Conservation (phyloP, 2,797 vertebrate genomes). For the Columba guinea region DNA sequence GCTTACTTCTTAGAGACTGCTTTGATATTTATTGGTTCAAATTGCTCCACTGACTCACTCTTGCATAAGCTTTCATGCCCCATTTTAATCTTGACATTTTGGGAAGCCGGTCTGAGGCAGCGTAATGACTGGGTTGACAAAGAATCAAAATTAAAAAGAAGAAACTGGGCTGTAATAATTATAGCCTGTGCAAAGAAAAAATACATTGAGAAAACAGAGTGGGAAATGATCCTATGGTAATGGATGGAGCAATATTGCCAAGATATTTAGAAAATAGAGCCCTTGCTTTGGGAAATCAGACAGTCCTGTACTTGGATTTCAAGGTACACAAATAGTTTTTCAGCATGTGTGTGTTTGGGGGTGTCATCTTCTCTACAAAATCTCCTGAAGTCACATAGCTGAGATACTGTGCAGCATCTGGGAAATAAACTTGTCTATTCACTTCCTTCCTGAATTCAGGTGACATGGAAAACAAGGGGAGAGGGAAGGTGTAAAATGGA, state of each 20-base stretch:
- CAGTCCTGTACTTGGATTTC: not conserved
- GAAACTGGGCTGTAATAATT: constrained; percentile 69
- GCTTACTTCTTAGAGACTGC: constrained; percentile 76
- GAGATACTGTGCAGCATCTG: not conserved
- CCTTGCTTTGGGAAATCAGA: constrained; percentile 37
- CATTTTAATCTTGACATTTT: constrained; percentile 76
- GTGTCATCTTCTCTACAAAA: not conserved
- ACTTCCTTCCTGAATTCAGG: not conserved
- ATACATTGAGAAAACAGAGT: constrained; percentile 71
- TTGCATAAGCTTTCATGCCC: constrained; percentile 74
- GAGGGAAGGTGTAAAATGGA: not conserved
- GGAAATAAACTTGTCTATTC: not conserved
- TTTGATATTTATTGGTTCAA: constrained; percentile 86
- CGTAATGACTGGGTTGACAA: constrained; percentile 77
- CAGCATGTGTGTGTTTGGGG: not conserved
- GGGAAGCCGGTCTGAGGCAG: constrained; percentile 74
- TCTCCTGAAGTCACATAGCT: constrained; percentile 10
- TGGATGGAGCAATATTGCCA: constrained; percentile 1
- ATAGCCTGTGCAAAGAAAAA: constrained; percentile 52
- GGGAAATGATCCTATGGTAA: constrained; percentile 66
- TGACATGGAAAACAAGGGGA: not conserved
- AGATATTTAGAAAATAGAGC: constrained; percentile 35
- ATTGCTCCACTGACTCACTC: constrained; percentile 79
- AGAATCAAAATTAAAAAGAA: constrained; percentile 74
- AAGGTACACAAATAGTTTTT: constrained; percentile 17